Evolutionary conservation across 2,797 vertebrate genomes (phyloP), one percentile per base, ranked within the genome.

Genomic region (Scyliorhinus canicula): DNA sequence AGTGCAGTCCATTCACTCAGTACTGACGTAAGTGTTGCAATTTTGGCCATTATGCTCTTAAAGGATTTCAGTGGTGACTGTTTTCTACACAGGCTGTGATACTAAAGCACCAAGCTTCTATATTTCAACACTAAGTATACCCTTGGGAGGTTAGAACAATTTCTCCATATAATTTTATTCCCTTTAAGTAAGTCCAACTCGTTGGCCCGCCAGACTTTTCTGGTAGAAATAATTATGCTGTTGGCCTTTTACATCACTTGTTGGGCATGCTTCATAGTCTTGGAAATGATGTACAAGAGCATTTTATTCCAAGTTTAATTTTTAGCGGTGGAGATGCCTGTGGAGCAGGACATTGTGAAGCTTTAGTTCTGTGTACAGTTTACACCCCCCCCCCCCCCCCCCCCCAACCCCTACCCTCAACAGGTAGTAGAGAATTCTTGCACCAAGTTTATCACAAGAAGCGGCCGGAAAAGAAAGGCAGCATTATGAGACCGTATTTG

Each of bases 31-130:
- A 96, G 96, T 97, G 97, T 96, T 97, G 97, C 97, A 97, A 97
- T 98, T 21, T 3, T 14, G 97, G 97, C 97, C 97, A 98, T 98
- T 98, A 98, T 95, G 96, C 97, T 97, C 97, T 96, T 96, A 97
- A 96, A 97, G 97, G 97, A 97, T 97, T 98, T 97, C 97, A 97
- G 96, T 97, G 97, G 96, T 96, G 97, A 97, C 98, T 95, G 95
- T 97, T 97, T 97, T 97, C 28, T 60, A 55, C 97, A 97, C 96
- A 96, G 97, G 97, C 97, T 97, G 97, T 97, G 96, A 96, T 96
- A 97, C 97, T 97, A 97, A 97, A 97, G 96, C 96, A 97, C 0
- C 0, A 95, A 96, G 96, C 96, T 96, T 96, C 96, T 96, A 96
- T 95, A 96, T 96, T 96, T 96, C 96, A 96, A 96, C 97, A 96